Conservation (phyloP, 1,140 invertebrate genomes). For the Zaprionus taronus region DNA sequence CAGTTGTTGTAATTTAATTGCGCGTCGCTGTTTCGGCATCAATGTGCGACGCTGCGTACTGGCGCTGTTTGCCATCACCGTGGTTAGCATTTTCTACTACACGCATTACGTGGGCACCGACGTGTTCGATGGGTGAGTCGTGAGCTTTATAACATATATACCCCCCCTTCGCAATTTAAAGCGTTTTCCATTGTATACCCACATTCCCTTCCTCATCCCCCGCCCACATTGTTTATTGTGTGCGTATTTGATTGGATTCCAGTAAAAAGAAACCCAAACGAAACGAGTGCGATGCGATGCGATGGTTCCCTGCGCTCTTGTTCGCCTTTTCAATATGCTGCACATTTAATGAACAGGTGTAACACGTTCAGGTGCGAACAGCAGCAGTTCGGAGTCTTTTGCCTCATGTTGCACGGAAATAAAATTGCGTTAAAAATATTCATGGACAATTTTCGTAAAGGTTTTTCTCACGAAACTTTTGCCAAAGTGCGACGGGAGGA, state of each 20-base stretch:
- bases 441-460: slow-evolving; percentile 2
- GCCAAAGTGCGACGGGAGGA: background rate
- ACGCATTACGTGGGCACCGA: slow-evolving; percentile 89
- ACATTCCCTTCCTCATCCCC: background rate
- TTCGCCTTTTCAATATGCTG: slow-evolving; percentile 64
- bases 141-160: background rate
- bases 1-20: slow-evolving; percentile 82
- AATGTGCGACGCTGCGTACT: slow-evolving; percentile 90
- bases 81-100: slow-evolving; percentile 90
- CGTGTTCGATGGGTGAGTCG: slow-evolving; percentile 89
- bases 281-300: background rate
- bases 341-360: slow-evolving; percentile 71
- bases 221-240: slow-evolving; percentile 48
- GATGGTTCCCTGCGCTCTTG: background rate
- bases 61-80: slow-evolving; percentile 88
- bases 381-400: background rate
- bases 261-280: slow-evolving; percentile 7
- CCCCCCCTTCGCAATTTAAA: background rate
- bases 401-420: slow-evolving; percentile 13
- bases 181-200: slow-evolving; percentile 47
- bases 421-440: slow-evolving; percentile 9
- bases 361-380: slow-evolving; percentile 29
- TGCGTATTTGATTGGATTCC: slow-evolving; percentile 61
- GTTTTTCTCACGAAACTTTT: slow-evolving; percentile 4
- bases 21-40: slow-evolving; percentile 86